Base-by-base conservation (phyloP, 2,888 invertebrate species). In the Scrobipalpa costella region DNA sequence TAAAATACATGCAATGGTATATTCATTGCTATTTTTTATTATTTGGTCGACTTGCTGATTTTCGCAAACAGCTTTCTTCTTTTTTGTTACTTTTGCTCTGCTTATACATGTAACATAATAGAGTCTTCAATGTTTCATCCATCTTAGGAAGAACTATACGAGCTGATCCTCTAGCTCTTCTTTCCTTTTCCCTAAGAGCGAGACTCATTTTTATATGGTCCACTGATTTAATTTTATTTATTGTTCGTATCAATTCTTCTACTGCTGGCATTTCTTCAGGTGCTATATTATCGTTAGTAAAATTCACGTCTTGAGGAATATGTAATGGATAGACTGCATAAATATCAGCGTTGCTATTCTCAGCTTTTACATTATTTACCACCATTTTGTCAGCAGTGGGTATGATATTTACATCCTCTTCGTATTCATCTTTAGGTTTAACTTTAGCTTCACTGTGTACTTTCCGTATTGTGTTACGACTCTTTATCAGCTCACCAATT, bases 161-260 rank as follows among this genome's bases (percentile, higher is more conserved):
- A 34, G 55, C 33, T 34, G 55, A 15, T 33, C 33, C 55, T 55
- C 27, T 55, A 0, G 13, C 17, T 15, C 7, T 2, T 55, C 55
- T 55, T 17, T 55, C 33, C 3, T 34, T 27, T 13, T 55, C 34
- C n/a, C 55, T 33, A 27, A 55, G 27, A 34, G 34, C 34, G 7
- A 33, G 55, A 15, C 55, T 13, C 27, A 55, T 5, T 34, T 55
- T 55, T 15, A 27, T 3, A 13, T 55, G 13, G 17, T 55, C 55
- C 7, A 55, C 34, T 33, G 55, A n/a, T 34, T 34, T 55, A 15
- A 34, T 55, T 27, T 33, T n/a, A 34, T 55, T 55, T 3, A 55
- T 34, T 6, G 7, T 15, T 27, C 33, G 27, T 15, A 55, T 55
- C 1, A 55, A 8, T 55, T 34, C 34, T 34, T 55, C 55, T 34